Percentiles rank a stretch among this genome's conserved stretches.
Evolutionary conservation across 2,888 invertebrate species (phyloP).

Genomic region (Adineta ricciae): DNA sequence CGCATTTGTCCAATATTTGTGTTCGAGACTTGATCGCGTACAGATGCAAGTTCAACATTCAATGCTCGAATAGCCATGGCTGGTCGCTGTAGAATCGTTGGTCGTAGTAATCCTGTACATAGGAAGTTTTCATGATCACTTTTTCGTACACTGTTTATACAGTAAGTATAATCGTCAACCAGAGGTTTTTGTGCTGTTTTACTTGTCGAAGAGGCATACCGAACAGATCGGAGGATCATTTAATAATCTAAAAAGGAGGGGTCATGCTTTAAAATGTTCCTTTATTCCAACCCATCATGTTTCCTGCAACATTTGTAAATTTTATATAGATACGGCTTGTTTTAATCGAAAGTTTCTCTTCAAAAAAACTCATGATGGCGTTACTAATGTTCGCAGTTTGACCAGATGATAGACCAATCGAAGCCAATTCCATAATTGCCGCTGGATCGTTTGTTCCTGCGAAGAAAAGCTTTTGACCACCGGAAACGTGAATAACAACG

Average conservation of each 20-base stretch:
- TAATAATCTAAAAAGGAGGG: neutral
- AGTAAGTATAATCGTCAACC: neutral
- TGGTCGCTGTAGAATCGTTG: neutral
- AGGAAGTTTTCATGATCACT: neutral
- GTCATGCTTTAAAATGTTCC: neutral
- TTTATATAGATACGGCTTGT: neutral
- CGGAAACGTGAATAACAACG: neutral
- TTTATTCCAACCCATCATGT: neutral
- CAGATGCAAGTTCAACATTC: neutral
- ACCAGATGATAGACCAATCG: neutral
- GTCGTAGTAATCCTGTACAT: neutral
- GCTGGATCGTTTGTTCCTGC: neutral
- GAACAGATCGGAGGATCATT: neutral
- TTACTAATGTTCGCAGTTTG: neutral
- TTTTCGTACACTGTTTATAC: constrained; percentile 6
- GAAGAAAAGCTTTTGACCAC: neutral
- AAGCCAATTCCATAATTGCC: neutral
- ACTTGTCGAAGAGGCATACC: neutral
- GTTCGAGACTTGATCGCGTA: constrained; percentile 4
- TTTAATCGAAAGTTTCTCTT: neutral
- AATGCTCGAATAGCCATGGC: constrained; percentile 20
- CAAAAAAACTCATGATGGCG: neutral
- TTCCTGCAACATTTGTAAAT: neutral
- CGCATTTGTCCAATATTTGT: neutral
- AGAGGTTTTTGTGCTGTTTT: neutral